Evolutionary conservation across 2,888 invertebrate species (phyloP), one percentile per base, ranked within the genome.

Genomic region (Arge pagana): DNA sequence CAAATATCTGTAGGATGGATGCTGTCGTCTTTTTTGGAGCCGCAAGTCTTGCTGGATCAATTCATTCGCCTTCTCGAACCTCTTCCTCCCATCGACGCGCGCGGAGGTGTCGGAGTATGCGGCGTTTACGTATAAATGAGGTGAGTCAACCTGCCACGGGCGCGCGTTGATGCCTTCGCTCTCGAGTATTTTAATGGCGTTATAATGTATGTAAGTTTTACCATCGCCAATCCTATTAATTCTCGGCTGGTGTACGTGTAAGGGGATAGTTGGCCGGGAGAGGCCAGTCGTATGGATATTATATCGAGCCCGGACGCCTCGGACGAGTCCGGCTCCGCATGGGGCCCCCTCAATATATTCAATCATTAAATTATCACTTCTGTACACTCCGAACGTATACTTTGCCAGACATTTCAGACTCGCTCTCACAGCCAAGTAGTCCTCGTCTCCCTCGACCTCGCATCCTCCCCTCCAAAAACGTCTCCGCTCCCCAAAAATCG

Each of bases 311-410:
- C 41, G 49, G 40, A 50, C 15, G 42, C 35, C 48, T 64, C 59
- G 66, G 65, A 71, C 72, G 61, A 64, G 71, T 72, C 67, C 58
- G 62, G 55, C 65, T 50, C 73, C 72, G 73, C 73, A 66, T 71
- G 73, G 65, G 66, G 69, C 64, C 64, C 62, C 66, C 69, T 72
- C 72, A 68, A 74, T 74, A 71, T 72, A 74, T 74, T 74, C 74
- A 74, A 74, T 74, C 73, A 74, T 69, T 68, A 74, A 74, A 74
- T 74, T 74, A 74, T 74, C 74, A 74, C 74, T 74, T 73, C 74
- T 74, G 72, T 74, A 72, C 66, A 65, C 57, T 59, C 56, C 52
- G 49, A 55, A 52, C 43, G 13, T 11, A n/a, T 33, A 33, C 33
- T 33, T 33, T 13, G 33, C 16, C 33, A 33, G 11, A 4, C 33